These are phyloP conservation scores for Struthidea cinerea DNA, from an alignment of 2,113 vertebrate genomes.

Conservation along the genomic window DNA sequence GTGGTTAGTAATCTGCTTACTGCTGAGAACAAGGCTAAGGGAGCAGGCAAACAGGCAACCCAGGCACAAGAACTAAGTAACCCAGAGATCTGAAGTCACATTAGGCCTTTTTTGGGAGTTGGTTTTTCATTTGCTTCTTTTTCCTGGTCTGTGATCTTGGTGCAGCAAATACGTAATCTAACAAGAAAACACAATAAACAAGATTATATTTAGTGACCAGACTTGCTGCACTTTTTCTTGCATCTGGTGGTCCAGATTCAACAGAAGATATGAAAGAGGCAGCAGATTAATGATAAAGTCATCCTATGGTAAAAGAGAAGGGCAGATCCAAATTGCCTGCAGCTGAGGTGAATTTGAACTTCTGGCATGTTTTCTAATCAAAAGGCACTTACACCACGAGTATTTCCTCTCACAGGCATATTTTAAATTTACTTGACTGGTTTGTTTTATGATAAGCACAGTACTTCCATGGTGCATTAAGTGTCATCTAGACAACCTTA, in stretches of 20 bases:
- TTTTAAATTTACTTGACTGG: not conserved
- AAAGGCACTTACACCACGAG: not conserved
- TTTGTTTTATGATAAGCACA: not conserved
- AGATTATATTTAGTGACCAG: not conserved
- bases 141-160: not conserved
- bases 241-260: not conserved
- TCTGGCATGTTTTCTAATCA: not conserved
- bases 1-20: not conserved
- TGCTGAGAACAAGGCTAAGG: not conserved
- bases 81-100: not conserved
- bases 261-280: not conserved
- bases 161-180: not conserved
- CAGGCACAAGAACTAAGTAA: not conserved
- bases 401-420: not conserved
- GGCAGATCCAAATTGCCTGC: not conserved
- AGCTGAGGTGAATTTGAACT: not conserved
- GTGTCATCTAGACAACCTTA: not conserved
- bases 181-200: not conserved
- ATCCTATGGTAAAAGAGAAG: not conserved
- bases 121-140: accelerated
- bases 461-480: not conserved
- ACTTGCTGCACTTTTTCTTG: not conserved
- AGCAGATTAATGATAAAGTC: not conserved
- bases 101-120: not conserved
- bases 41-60: not conserved